phyloP scores from a whole-genome alignment of 2,797 vertebrate species.

The Molossus molossus region DNA sequence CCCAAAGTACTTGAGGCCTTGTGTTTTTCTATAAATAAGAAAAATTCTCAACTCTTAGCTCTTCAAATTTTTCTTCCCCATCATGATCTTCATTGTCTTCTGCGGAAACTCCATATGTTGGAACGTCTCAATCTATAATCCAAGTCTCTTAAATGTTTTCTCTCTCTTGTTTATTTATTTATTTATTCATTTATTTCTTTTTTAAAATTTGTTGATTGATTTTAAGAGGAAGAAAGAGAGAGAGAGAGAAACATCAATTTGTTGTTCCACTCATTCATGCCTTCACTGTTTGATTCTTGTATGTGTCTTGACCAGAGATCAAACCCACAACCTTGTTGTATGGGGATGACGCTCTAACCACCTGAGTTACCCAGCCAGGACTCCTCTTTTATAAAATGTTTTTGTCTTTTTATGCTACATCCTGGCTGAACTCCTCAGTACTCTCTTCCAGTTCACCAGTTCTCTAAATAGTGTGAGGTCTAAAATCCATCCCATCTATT shows the following conservation, averaged over 20 bases:
- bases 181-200: too few relatives aligned
- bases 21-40: not conserved
- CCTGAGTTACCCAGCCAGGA: too few relatives aligned
- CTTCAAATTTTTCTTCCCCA: not conserved
- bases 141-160: not conserved
- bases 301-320: too few relatives aligned
- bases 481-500: not conserved
- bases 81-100: not conserved
- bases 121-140: not conserved
- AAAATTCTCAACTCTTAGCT: constrained; percentile 1
- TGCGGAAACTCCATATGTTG: not conserved
- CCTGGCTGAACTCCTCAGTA: not conserved
- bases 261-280: too few relatives aligned
- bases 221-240: too few relatives aligned
- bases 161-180: not conserved
- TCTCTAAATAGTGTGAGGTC: not conserved
- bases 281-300: too few relatives aligned
- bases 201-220: too few relatives aligned
- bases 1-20: not conserved
- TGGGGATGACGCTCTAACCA: too few relatives aligned
- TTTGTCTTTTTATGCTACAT: not conserved
- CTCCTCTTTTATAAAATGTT: not conserved
- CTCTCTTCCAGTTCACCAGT: not conserved
- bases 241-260: too few relatives aligned
- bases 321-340: too few relatives aligned